Evolutionary conservation across 2,113 vertebrate species (phyloP), one percentile per base, ranked within the genome.

Genomic region (Aspidoscelis tigris): DNA sequence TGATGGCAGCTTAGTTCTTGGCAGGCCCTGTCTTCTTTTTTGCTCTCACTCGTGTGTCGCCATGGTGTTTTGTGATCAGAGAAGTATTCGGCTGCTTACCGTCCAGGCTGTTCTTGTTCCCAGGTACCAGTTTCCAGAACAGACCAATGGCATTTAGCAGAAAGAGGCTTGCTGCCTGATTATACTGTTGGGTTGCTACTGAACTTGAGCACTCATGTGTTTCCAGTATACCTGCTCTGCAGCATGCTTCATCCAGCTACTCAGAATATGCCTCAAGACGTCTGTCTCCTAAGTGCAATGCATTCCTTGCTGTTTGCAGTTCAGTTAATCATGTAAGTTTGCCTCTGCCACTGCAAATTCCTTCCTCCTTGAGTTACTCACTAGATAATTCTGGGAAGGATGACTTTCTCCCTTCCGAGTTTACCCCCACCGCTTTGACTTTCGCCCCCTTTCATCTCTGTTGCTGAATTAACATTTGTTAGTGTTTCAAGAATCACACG

Each of bases 281-380:
- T 72, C 12, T 20, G 53, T 41, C 50, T 65, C 64, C 68, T 39
- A 41, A 82, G 16, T 7, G 2, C 68, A 66, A 64, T 10, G 11
- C 2, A 43, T 53, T 53, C 74, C 68, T 44, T 74, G 55, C 83
- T 77, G 58, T 55, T 82, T 72, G 44, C n/a, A 41, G 33, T 43
- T 66, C 58, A 55, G 9, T 7, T 64, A 41, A 55, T 82, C 83
- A 74, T 39, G 65, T 66, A 21, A 64, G 14, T 14, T 55, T 8
- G 65, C 9, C 53, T 72, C 77, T 55, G 68, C 43, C 75, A 86
- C 75, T 64, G 69, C 58, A n/a, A 53, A 73, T 86, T 65, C 68
- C 80, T 86, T 86, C 80, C 75, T 65, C 69, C 58, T 55, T 73
- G 58, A 73, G 44, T 86, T 75, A 86, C 75, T 86, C 85, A 86